Evolutionary conservation across 92 coral and sea anemone genomes (phyloP).

Genomic region (Scolanthus callimorphus): DNA sequence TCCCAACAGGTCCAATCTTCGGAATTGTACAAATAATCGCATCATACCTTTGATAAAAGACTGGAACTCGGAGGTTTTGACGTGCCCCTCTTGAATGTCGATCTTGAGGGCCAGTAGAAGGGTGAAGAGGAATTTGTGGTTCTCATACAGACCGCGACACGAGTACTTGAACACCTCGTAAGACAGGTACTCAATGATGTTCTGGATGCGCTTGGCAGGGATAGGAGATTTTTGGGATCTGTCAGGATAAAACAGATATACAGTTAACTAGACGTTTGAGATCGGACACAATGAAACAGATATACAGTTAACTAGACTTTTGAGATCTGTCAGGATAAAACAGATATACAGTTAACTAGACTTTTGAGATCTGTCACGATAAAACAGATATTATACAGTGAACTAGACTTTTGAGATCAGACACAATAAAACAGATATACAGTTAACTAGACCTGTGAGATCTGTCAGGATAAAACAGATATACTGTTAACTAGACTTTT

Average conservation of each 20-base stretch:
- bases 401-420: background rate
- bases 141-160: conserved; percentile 85
- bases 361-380: too few relatives aligned
- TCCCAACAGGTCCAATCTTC: too few relatives aligned
- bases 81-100: conserved; percentile 77
- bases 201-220: conserved; percentile 87
- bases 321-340: too few relatives aligned
- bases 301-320: too few relatives aligned
- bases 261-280: background rate
- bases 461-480: conserved; percentile 20
- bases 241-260: background rate
- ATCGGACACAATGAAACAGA: too few relatives aligned
- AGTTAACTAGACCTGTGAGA: conserved; percentile 87
- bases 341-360: too few relatives aligned
- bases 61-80: conserved; percentile 72
- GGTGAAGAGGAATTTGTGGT: conserved; percentile 89
- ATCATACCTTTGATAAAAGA: conserved; percentile 80
- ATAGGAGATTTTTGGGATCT: conserved; percentile 88
- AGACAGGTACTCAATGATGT: conserved; percentile 85
- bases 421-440: too few relatives aligned
- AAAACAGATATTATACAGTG: too few relatives aligned
- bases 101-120: conserved; percentile 82
- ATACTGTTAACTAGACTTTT: background rate
- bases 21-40: too few relatives aligned
- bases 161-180: conserved; percentile 91